phyloP scores from a whole-genome alignment of 2,113 vertebrate species.

The Phyllopteryx taeniolatus region DNA sequence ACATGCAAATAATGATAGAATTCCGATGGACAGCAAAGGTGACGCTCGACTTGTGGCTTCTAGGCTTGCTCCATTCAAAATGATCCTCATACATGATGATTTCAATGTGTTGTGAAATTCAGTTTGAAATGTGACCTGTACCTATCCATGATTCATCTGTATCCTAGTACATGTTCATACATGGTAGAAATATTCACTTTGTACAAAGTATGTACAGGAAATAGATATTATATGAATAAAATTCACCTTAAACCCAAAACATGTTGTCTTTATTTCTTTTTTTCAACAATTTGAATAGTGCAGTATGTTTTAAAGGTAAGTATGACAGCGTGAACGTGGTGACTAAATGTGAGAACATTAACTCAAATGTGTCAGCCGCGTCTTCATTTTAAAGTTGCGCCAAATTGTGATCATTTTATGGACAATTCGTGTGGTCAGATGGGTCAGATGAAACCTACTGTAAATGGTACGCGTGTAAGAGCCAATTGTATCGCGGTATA shows the following conservation, averaged over 20 bases:
- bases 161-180: background rate
- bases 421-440: background rate
- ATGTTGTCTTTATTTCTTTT: background rate
- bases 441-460: background rate
- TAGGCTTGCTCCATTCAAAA: background rate
- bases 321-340: too few species aligned
- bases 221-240: constrained; percentile 6
- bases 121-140: background rate
- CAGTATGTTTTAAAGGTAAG: background rate
- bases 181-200: constrained; percentile 5
- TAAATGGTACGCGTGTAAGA: background rate
- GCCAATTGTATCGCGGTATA: background rate
- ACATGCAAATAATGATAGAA: constrained; percentile 1
- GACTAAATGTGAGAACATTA: background rate
- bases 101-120: background rate
- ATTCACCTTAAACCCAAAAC: background rate
- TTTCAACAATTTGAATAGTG: background rate
- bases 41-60: background rate
- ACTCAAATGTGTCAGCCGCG: background rate
- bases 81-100: background rate
- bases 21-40: constrained; percentile 1
- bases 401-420: background rate
- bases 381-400: background rate
- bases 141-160: background rate
- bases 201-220: constrained; percentile 15